A percentile compares a stretch with the other conserved stretches of the same genome.
phyloP scores from a whole-genome alignment of 2,113 vertebrate genomes.

The Boulengerochromis microlepis region DNA sequence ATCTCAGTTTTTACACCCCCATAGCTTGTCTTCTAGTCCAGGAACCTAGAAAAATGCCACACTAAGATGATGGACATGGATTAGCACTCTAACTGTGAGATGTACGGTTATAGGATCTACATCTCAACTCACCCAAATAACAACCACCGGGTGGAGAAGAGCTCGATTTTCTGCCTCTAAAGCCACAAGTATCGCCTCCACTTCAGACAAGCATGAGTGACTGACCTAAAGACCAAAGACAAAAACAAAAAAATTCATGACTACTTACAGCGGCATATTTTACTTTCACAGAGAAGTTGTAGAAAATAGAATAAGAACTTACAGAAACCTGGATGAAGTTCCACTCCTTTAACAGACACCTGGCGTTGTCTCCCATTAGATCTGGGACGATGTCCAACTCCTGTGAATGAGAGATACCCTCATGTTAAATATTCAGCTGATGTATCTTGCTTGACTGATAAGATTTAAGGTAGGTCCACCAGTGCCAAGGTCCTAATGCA shows the following conservation, averaged over 20 bases:
- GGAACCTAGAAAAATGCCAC: background rate
- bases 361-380: constrained; percentile 22
- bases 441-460: background rate
- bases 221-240: constrained; percentile 33
- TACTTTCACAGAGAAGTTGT: background rate
- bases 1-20: background rate
- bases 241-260: background rate
- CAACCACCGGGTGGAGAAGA: constrained; percentile 61
- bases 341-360: constrained; percentile 37
- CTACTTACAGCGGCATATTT: background rate
- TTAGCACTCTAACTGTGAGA: background rate
- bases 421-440: background rate
- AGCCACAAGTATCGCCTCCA: constrained; percentile 15
- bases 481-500: background rate
- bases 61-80: background rate
- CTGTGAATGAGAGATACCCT: constrained; percentile 40
- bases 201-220: constrained; percentile 11
- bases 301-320: constrained; percentile 16
- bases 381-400: constrained; percentile 60
- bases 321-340: constrained; percentile 75
- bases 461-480: background rate
- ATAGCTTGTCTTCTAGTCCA: background rate
- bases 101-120: background rate
- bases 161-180: constrained; percentile 38
- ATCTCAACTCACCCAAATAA: constrained; percentile 65